Percentiles rank a stretch among this genome's conserved stretches.
Conservation (phyloP, 2,888 invertebrate genomes). For the Leptinotarsa haldemani region DNA sequence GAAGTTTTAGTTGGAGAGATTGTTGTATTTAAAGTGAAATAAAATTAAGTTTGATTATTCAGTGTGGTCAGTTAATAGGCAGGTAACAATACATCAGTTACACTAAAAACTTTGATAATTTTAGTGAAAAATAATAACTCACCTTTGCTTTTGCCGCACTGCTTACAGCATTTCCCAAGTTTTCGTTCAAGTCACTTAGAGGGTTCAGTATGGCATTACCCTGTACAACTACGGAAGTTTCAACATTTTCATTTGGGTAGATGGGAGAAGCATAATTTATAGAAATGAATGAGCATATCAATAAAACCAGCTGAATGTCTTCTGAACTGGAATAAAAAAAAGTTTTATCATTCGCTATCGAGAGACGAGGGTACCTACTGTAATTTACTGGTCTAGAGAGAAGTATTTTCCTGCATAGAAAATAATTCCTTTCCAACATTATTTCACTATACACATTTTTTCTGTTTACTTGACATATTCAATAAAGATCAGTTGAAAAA, state of each 20-base stretch:
- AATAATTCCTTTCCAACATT: too few species aligned
- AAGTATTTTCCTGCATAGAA: too few species aligned
- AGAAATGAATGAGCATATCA: not conserved
- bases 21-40: too few species aligned
- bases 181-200: constrained; percentile 31
- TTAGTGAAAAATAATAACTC: constrained; percentile 13
- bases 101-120: not conserved
- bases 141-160: constrained; percentile 38
- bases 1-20: too few species aligned
- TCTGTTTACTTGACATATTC: too few species aligned
- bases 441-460: too few species aligned
- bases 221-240: constrained; percentile 17
- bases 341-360: not conserved
- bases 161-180: constrained; percentile 28
- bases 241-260: constrained; percentile 2
- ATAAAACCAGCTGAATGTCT: not conserved
- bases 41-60: too few species aligned
- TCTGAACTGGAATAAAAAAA: constrained; percentile 2
- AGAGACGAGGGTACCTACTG: not conserved
- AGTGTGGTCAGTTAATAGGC: not conserved
- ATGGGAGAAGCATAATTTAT: not conserved
- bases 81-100: not conserved
- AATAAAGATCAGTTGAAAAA: too few species aligned
- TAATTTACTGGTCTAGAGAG: too few species aligned
- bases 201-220: constrained; percentile 36